Evolutionary conservation across 2,113 vertebrate species (phyloP), one percentile per base, ranked within the genome.

Genomic region (Datnioides undecimradiatus): DNA sequence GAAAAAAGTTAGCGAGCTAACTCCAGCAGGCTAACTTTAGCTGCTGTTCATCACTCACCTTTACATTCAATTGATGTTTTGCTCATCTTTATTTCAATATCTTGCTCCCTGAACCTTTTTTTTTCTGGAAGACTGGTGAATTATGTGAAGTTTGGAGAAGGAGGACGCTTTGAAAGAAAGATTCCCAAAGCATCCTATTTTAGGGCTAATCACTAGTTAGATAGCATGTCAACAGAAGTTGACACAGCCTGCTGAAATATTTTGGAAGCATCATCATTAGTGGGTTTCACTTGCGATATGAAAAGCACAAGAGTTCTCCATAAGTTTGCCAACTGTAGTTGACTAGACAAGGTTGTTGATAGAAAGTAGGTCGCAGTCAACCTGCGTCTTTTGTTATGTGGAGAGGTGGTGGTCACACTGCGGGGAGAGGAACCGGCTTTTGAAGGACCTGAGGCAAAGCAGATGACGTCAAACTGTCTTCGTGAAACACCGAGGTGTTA

Each of bases 251-350:
- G 25, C 25, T 49, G 73, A 60, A 46, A 69, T 87, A 71, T 89
- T 89, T 82, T 70, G 41, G 64, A 80, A 81, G 59, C 31, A 38
- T 63, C 70, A 62, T 90, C 80, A 82, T 82, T 87, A 86, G 64
- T 65, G 55, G 72, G 68, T 73, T 71, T 80, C 29, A 48, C 52
- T 52, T 25, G 14, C 3, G 13, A 73, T 60, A 27, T 6, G 8
- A 27, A n/a, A 71, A 65, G 23, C 40, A 29, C 13, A 67, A 33
- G 63, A 12, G 40, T 52, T 16, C 4, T 65, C 23, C 49, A n/a
- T 7, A 34, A 66, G 21, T 62, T 33, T 80, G 36, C 21, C 19
- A 58, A 46, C 23, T 23, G 27, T n/a, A 70, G 73, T 65, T n/a
- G 23, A 72, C 10, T 46, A 45, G 62, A 51, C 34, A 21, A 48